Base-by-base conservation (phyloP, 2,113 vertebrate species). In the Halichoerus grypus region DNA sequence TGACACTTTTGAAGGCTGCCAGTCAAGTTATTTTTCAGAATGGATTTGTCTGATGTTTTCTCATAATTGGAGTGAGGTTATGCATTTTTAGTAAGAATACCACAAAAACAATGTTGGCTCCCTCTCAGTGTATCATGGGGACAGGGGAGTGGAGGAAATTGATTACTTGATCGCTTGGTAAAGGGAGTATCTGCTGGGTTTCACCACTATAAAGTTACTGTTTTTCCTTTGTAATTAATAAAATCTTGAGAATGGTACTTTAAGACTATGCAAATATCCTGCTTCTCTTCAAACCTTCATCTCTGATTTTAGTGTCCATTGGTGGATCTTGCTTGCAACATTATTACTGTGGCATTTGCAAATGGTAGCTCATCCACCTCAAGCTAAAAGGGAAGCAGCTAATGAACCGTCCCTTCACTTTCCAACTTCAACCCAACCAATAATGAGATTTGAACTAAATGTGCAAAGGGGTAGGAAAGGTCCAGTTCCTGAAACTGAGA, bases 401-500 rank as follows among this genome's bases (percentile, higher is more conserved):
- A 71, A 95, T 59, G 76, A 87, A 55, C 53, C 3, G 0, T 51
- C 42, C 87, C 74, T 86, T 94, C 1, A 0, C 63, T 36, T 79
- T 80, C 46, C 83, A 88, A 31, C 21, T 51, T 46, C 36, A 55
- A 16, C 31, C n/a, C 89, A 81, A 72, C 88, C 69, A 72, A 33
- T 94, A 84, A 81, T 80, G 51, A 95, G 71, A 88, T 65, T 2
- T 65, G 81, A 95, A 95, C 63, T 76, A 81, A 72, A 53, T 33
- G 33, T 92, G 24, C 69, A 72, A 91, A 95, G 36, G 31, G 24
- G 53, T 90, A 71, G 46, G 57, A 72, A 93, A 83, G 79, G 74
- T 49, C 83, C 61, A 31, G 63, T 86, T 88, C 63, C 83, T 77
- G 10, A 63, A 93, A 88, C 21, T 12, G 55, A 92, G 18, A 42